Conservation (phyloP, 2,113 vertebrate species). For the Thomomys bottae region DNA sequence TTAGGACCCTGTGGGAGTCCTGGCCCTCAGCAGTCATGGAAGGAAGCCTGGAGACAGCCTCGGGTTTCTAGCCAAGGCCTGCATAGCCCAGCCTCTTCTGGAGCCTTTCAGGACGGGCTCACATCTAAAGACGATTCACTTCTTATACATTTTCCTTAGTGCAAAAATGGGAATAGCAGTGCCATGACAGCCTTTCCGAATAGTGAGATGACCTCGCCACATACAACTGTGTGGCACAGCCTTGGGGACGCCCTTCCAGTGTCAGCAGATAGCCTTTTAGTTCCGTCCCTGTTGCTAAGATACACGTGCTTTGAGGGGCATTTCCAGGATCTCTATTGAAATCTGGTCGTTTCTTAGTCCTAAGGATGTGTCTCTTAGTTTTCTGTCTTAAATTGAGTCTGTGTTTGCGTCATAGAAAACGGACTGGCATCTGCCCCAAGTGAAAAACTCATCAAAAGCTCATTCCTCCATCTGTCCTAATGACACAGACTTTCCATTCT, state of each 20-base stretch:
- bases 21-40: neutral
- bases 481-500: conserved; percentile 70
- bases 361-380: conserved; percentile 41
- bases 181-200: neutral
- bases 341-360: conserved; percentile 38
- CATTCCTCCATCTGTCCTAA: neutral
- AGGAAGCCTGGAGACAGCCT: neutral
- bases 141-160: conserved; percentile 11
- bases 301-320: conserved; percentile 72
- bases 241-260: conserved; percentile 58
- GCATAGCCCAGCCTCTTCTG: neutral
- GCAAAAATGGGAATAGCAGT: neutral
- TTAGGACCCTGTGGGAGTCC: neutral
- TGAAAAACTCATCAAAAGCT: conserved; percentile 63
- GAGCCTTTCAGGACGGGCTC: neutral
- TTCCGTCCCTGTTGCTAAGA: conserved; percentile 81
- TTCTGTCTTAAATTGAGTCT: conserved; percentile 67
- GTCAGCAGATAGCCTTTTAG: conserved; percentile 68
- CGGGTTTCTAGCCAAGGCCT: neutral
- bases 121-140: neutral
- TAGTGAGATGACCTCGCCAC: neutral
- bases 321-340: conserved; percentile 72
- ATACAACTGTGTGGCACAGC: conserved; percentile 31
- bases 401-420: conserved; percentile 61
- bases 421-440: conserved; percentile 70